Evolutionary conservation across 2,113 vertebrate genomes (phyloP).

Genomic region (Potamarius usumacintae): DNA sequence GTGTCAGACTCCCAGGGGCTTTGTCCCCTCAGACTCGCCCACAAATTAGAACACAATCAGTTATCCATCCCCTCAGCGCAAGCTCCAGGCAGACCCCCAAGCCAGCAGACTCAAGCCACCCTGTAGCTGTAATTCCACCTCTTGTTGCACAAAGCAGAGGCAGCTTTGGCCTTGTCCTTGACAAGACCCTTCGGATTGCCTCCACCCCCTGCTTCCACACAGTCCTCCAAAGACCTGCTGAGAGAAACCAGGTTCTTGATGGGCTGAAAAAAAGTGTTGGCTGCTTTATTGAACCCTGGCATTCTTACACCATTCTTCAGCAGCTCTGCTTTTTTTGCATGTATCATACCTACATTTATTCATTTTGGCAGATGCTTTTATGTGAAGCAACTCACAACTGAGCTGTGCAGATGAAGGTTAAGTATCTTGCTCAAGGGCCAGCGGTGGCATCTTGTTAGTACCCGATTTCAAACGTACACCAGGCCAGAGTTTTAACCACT

Average conservation of each 20-base stretch:
- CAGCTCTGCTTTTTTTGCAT: slow-evolving; percentile 31
- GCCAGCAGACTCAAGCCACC: slow-evolving; percentile 60
- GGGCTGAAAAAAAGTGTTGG: slow-evolving; percentile 63
- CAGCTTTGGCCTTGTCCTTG: slow-evolving; percentile 71
- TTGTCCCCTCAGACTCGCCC: slow-evolving; percentile 62
- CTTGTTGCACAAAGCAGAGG: slow-evolving; percentile 54
- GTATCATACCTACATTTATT: slow-evolving; percentile 18
- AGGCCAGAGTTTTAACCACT: background rate
- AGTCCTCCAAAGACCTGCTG: slow-evolving; percentile 54
- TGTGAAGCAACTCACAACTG: slow-evolving; percentile 5
- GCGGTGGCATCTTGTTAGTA: background rate
- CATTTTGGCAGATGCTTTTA: slow-evolving; percentile 19
- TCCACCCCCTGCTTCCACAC: slow-evolving; percentile 44
- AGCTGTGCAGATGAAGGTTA: background rate
- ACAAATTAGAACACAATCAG: slow-evolving; percentile 75
- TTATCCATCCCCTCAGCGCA: slow-evolving; percentile 61
- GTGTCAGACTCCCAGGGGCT: slow-evolving; percentile 67
- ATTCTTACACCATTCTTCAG: slow-evolving; percentile 55
- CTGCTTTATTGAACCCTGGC: slow-evolving; percentile 48
- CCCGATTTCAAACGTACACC: background rate
- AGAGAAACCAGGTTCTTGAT: slow-evolving; percentile 72
- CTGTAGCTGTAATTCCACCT: slow-evolving; percentile 44
- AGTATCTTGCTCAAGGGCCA: background rate
- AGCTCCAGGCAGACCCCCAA: slow-evolving; percentile 57
- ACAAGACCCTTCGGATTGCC: slow-evolving; percentile 60